Percentiles rank a stretch among this genome's conserved stretches.
These are phyloP conservation scores for Pomacea canaliculata DNA, from an alignment of 2,888 invertebrate species.

Conservation along the genomic window DNA sequence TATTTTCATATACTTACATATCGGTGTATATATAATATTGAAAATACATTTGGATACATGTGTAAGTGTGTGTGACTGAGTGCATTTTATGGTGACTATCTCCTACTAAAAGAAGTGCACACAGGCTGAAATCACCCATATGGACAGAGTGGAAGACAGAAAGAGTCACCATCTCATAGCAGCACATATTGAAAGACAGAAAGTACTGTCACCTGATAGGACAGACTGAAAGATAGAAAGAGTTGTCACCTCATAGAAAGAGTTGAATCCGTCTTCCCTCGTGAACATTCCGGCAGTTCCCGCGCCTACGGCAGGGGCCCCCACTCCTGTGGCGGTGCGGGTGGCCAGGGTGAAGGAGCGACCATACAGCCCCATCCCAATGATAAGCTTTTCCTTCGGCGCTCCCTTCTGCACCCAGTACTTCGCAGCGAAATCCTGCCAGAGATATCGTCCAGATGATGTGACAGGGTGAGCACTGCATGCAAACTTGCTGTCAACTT, in stretches of 20 bases:
- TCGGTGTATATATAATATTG: no score
- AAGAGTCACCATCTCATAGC: no score
- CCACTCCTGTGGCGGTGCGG: slow-evolving; percentile 39
- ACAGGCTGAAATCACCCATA: no score
- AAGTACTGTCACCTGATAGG: not conserved
- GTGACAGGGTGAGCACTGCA: not conserved
- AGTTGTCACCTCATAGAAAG: slow-evolving; percentile 61
- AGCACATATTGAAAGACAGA: no score
- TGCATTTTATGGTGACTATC: no score
- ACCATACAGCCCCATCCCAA: slow-evolving; percentile 63
- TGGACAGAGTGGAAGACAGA: no score
- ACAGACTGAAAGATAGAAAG: not conserved
- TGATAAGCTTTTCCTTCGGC: slow-evolving; percentile 51
- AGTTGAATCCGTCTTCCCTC: slow-evolving; percentile 53
- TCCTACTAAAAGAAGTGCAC: no score
- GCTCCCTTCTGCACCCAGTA: slow-evolving; percentile 59
- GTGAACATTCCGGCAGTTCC: slow-evolving; percentile 54
- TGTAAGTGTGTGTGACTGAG: no score
- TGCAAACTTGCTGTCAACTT: no score
- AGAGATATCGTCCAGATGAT: not conserved
- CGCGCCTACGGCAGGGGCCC: slow-evolving; percentile 47
- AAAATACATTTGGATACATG: no score
- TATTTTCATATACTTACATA: no score
- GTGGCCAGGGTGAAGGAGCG: slow-evolving; percentile 54
- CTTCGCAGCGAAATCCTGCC: slow-evolving; percentile 50